A percentile compares a stretch with the other conserved stretches of the same genome.
Evolutionary conservation across 2,113 vertebrate species (phyloP).

Genomic region (Colinus virginianus): DNA sequence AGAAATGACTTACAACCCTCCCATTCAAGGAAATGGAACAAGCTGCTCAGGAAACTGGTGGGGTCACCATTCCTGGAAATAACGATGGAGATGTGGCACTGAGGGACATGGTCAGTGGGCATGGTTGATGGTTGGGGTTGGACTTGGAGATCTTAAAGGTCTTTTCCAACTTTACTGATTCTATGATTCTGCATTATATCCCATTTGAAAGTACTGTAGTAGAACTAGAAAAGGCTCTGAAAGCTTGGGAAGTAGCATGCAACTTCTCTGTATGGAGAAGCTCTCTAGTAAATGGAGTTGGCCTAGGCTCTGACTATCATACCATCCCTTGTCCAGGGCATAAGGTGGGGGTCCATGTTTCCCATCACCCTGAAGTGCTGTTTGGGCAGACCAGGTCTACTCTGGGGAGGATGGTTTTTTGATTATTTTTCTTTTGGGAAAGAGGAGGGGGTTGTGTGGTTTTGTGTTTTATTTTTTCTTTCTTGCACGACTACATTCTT

Average conservation of each 20-base stretch:
- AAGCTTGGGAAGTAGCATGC: neutral
- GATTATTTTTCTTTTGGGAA: neutral
- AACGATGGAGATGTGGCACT: too few species aligned
- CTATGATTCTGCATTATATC: neutral
- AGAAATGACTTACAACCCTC: neutral
- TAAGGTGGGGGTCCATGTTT: neutral
- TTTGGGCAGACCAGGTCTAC: neutral
- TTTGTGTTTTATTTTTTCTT: neutral
- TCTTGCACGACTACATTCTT: fast-evolving
- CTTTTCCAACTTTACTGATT: too few species aligned
- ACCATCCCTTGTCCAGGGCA: fast-evolving
- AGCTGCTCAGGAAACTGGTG: too few species aligned
- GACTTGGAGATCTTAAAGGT: too few species aligned
- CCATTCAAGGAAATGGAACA: neutral
- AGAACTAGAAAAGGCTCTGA: neutral
- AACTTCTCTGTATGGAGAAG: neutral
- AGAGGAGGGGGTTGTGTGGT: too few species aligned
- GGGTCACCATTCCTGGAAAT: too few species aligned
- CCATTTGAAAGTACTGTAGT: neutral
- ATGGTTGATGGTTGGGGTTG: too few species aligned
- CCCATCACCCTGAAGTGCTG: neutral
- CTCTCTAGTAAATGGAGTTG: neutral
- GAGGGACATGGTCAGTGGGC: too few species aligned
- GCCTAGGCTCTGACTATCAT: neutral
- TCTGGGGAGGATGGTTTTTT: too few species aligned